phyloP scores from a whole-genome alignment of 2,888 invertebrate species.

The Megamerina dolium region DNA sequence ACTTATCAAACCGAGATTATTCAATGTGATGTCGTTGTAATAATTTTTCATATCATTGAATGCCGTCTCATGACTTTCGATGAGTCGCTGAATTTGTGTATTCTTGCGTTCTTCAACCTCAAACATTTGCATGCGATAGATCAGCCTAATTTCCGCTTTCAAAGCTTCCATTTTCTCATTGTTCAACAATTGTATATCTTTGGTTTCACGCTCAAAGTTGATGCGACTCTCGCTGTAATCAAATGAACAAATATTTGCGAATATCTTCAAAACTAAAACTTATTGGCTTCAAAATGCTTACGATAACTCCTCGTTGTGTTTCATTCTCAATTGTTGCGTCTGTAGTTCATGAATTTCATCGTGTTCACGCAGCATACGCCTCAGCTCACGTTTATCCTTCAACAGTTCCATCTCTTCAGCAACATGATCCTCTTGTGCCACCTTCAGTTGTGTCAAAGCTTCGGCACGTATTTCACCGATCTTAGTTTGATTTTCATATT shows the following conservation, averaged over 20 bases:
- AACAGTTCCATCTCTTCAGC: constrained; percentile 71
- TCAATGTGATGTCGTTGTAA: constrained; percentile 90
- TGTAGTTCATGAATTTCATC: constrained; percentile 48
- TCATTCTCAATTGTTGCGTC: constrained; percentile 42
- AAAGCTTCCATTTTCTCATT: constrained; percentile 64
- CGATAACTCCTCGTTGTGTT: constrained; percentile 40
- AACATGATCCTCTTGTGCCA: constrained; percentile 76
- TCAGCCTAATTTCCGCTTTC: constrained; percentile 64
- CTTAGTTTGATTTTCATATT: constrained; percentile 85
- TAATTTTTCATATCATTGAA: constrained; percentile 89
- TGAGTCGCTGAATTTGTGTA: constrained; percentile 73
- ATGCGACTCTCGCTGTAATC: constrained; percentile 54
- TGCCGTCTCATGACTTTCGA: constrained; percentile 75
- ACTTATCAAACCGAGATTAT: constrained; percentile 85
- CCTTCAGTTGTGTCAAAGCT: constrained; percentile 71
- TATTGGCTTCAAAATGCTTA: constrained; percentile 25
- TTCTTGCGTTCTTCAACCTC: constrained; percentile 91
- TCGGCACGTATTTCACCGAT: constrained; percentile 80
- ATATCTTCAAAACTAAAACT: no score
- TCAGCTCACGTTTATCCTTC: constrained; percentile 52
- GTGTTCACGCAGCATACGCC: constrained; percentile 52
- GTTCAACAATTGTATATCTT: constrained; percentile 54
- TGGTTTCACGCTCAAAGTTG: constrained; percentile 62
- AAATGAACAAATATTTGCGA: no score
- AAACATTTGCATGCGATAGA: constrained; percentile 74